Conservation (phyloP, 37 sponge, comb jelly and placozoan genomes). For the Theonella swinhoei region DNA sequence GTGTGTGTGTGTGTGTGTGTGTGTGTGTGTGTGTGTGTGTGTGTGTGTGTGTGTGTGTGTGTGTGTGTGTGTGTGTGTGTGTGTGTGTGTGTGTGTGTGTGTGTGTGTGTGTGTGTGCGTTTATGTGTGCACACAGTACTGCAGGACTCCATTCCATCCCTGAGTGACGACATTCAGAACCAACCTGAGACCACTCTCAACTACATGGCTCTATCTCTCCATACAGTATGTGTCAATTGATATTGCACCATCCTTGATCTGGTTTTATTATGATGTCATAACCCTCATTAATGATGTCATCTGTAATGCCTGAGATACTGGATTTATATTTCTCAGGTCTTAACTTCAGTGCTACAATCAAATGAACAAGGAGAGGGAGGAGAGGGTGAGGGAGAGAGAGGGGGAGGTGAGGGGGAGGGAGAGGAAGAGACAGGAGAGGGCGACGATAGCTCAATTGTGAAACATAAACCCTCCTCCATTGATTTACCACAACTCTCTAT, state of each 20-base stretch:
- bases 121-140: background rate
- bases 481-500: background rate
- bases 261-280: background rate
- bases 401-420: background rate
- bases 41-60: conserved; percentile 3
- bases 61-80: conserved; percentile 32
- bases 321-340: too few relatives aligned
- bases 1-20: too few relatives aligned
- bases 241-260: background rate
- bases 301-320: too few relatives aligned
- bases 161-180: conserved; percentile 35
- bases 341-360: background rate
- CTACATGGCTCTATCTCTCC: conserved; percentile 54
- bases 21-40: too few relatives aligned
- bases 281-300: background rate
- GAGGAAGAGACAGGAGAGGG: background rate
- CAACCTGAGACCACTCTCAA: conserved; percentile 61
- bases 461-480: background rate
- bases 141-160: conserved; percentile 1
- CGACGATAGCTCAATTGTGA: background rate
- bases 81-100: background rate
- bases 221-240: conserved; percentile 48
- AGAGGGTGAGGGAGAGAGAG: background rate
- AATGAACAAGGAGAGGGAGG: background rate
- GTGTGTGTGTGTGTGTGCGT: background rate